These are phyloP conservation scores for Cheilosia impressa DNA, from an alignment of 2,888 invertebrate species.

Conservation along the genomic window DNA sequence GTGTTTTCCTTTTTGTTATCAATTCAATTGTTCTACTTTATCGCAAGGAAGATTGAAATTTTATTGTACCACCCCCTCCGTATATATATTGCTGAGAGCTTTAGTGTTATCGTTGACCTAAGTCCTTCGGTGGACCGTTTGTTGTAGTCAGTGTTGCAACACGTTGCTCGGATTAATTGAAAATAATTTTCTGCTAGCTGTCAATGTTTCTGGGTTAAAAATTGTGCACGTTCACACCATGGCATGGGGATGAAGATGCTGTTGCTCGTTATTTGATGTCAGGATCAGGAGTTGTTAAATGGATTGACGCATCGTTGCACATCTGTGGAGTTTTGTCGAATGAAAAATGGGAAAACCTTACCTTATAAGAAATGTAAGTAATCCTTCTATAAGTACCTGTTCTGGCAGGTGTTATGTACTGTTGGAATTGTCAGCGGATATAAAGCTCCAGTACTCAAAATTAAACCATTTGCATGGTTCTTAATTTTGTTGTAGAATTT, in stretches of 20 bases:
- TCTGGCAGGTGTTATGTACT: too few species aligned
- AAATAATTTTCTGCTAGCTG: slow-evolving; percentile 60
- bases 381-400: too few species aligned
- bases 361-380: too few species aligned
- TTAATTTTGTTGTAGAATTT: too few species aligned
- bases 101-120: slow-evolving; percentile 54
- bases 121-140: slow-evolving; percentile 27
- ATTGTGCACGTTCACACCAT: slow-evolving; percentile 35
- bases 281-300: slow-evolving; percentile 1
- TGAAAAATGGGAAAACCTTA: too few species aligned
- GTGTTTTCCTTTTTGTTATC: slow-evolving; percentile 7
- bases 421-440: too few species aligned
- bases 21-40: slow-evolving; percentile 57
- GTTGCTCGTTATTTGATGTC: not conserved
- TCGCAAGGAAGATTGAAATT: slow-evolving; percentile 67
- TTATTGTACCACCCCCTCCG: slow-evolving; percentile 45
- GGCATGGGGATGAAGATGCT: not conserved
- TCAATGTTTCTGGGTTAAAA: slow-evolving; percentile 52
- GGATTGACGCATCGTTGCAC: not conserved
- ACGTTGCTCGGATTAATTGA: slow-evolving; percentile 64
- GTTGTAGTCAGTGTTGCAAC: slow-evolving; percentile 40
- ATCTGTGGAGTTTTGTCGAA: not conserved
- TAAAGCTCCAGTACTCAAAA: too few species aligned
- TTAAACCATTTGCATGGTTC: too few species aligned
- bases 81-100: slow-evolving; percentile 45